Evolutionary conservation across 2,797 vertebrate species (phyloP), one percentile per base, ranked within the genome.

Genomic region (Jordanella pulchra): DNA sequence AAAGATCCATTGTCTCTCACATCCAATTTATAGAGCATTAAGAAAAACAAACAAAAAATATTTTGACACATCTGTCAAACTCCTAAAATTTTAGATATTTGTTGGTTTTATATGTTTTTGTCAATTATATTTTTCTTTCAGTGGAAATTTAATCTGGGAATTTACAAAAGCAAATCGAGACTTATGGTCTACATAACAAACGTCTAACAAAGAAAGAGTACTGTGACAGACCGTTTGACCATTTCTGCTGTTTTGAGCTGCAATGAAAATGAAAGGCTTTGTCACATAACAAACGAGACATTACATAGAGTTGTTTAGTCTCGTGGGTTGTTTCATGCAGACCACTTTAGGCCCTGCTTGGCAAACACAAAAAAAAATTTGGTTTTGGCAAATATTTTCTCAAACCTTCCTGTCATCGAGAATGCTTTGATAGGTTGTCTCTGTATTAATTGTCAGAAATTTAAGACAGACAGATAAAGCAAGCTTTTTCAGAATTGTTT

Each of bases 281-380:
- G 89, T 85, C 77, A 74, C 63, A 50, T 81, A 87, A 86, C 75
- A 82, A 85, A 87, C 83, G 81, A 87, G 80, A 89, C 86, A 84
- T 85, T 73, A 84, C 84, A 86, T 86, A 85, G 76, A 67, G 63
- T 80, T 93, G 92, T 93, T 93, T 93, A 93, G 92, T 93, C 93
- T 92, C 86, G 78, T 79, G 79, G 81, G 86, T 85, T 85, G 81
- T 87, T 86, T 73, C 71, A 83, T 79, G 53, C 54, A 77, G 84
- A 91, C 85, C 86, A 86, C 88, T 87, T 85, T 73, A 84, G 84
- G 78, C 86, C 67, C 75, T 85, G 71, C 77, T 70, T 86, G 84
- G 85, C 75, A 86, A 87, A 85, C 79, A 79, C 21, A 73, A 72
- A 87, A 73, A 87, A 73, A 78, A 58, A 69, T 75, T 80, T 71